Conservation (phyloP, 2,888 invertebrate genomes). For the Drosophila pseudotalamancana region DNA sequence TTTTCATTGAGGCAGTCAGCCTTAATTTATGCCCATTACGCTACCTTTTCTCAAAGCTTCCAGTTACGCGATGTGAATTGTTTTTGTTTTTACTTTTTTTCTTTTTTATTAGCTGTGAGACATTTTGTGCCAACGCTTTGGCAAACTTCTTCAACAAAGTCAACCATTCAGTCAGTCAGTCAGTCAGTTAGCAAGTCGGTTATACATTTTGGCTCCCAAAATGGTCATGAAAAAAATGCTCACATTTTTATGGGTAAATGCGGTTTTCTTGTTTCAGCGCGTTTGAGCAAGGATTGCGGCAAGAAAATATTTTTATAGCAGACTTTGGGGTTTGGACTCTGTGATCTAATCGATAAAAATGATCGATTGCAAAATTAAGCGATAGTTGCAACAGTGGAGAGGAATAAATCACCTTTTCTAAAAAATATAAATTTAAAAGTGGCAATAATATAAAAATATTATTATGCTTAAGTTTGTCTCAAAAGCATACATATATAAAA, state of each 20-base stretch:
- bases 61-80: constrained; percentile 36
- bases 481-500: too few species aligned
- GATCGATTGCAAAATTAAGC: constrained; percentile 1
- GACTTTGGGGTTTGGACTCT: not conserved
- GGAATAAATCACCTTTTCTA: not conserved
- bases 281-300: constrained; percentile 36
- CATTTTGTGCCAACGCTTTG: constrained; percentile 36
- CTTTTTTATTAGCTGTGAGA: constrained; percentile 29
- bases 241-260: constrained; percentile 64
- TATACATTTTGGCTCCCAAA: constrained; percentile 64
- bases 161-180: constrained; percentile 41
- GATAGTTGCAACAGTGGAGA: constrained; percentile 1
- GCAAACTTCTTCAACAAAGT: constrained; percentile 55
- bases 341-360: constrained; percentile 10
- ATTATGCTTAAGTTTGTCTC: too few species aligned
- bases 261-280: constrained; percentile 58
- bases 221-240: constrained; percentile 60
- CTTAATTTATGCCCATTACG: constrained; percentile 48
- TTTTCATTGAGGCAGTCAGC: constrained; percentile 44
- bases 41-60: constrained; percentile 39
- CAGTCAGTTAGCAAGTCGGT: constrained; percentile 43
- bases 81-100: constrained; percentile 7
- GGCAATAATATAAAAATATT: not conserved
- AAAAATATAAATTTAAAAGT: not conserved
- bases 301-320: constrained; percentile 18